phyloP scores from a whole-genome alignment of 1,140 invertebrate genomes.

The Zaprionus africanus region DNA sequence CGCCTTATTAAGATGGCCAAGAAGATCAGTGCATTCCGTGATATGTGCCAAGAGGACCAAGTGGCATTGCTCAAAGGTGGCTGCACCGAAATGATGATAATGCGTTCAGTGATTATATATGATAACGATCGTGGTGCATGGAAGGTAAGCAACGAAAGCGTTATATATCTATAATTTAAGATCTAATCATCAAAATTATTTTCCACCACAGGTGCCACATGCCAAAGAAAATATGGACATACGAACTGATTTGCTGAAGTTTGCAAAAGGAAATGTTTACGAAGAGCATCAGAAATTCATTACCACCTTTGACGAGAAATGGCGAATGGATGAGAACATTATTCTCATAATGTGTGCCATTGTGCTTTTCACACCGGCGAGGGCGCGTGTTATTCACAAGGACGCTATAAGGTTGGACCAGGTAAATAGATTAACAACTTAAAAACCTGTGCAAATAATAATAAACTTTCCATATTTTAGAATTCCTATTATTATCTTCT shows the following conservation, averaged over 20 bases:
- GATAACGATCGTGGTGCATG: constrained; percentile 93
- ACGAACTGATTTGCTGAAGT: constrained; percentile 93
- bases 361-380: constrained; percentile 93
- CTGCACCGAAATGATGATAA: constrained; percentile 92
- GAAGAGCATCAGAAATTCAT: constrained; percentile 93
- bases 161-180: neutral
- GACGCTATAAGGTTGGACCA: constrained; percentile 95
- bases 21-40: constrained; percentile 94
- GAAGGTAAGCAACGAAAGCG: constrained; percentile 86
- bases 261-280: constrained; percentile 94
- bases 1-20: constrained; percentile 96
- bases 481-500: constrained; percentile 96
- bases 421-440: constrained; percentile 84
- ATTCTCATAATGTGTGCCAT: constrained; percentile 96
- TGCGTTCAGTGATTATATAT: constrained; percentile 94
- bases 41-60: constrained; percentile 96
- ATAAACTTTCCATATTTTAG: constrained; percentile 84
- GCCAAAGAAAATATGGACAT: constrained; percentile 90
- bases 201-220: constrained; percentile 88
- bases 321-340: constrained; percentile 93
- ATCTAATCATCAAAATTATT: neutral
- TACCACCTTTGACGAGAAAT: constrained; percentile 91
- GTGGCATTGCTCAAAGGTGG: constrained; percentile 94
- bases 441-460: neutral
- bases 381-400: constrained; percentile 91